A percentile compares a stretch with the other conserved stretches of the same genome.
Conservation (phyloP, 2,888 invertebrate species). For the Lasioglossum zephyrum region DNA sequence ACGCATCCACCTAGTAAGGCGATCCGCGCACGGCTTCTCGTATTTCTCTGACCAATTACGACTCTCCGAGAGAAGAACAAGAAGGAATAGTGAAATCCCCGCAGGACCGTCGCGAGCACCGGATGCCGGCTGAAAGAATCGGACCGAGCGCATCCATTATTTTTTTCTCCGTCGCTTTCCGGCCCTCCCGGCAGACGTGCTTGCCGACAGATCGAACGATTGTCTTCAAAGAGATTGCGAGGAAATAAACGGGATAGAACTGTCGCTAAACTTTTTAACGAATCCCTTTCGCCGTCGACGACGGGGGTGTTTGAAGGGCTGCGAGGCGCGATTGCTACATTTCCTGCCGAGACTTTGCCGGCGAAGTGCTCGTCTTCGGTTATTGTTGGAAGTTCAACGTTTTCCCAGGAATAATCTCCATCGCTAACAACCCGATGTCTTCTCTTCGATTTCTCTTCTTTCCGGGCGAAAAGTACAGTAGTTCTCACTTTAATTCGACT, state of each 20-base stretch:
- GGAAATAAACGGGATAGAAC: conserved; percentile 58
- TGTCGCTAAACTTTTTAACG: conserved; percentile 72
- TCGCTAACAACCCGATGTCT: conserved; percentile 1
- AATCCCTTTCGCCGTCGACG: conserved; percentile 57
- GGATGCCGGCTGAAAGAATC: conserved; percentile 47
- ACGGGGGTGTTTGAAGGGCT: conserved; percentile 29
- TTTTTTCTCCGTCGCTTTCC: conserved; percentile 19
- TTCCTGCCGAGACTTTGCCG: conserved; percentile 6
- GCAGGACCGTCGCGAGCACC: conserved; percentile 50
- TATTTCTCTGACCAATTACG: conserved; percentile 76
- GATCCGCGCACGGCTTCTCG: conserved; percentile 66
- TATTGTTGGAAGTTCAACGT: conserved; percentile 4
- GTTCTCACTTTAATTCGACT: neutral
- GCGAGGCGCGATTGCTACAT: conserved; percentile 36
- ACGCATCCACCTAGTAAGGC: conserved; percentile 41
- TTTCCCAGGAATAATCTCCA: neutral
- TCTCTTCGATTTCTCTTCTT: conserved; percentile 34
- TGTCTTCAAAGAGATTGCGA: conserved; percentile 63
- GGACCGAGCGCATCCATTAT: conserved; percentile 60
- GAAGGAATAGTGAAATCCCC: conserved; percentile 68
- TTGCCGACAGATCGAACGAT: conserved; percentile 65
- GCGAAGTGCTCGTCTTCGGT: neutral
- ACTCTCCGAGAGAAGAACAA: conserved; percentile 39
- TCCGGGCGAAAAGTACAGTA: conserved; percentile 11
- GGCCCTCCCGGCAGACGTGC: conserved; percentile 46